Evolutionary conservation across 2,113 vertebrate species (phyloP), one percentile per base, ranked within the genome.

Genomic region (Coracopsis vasa): DNA sequence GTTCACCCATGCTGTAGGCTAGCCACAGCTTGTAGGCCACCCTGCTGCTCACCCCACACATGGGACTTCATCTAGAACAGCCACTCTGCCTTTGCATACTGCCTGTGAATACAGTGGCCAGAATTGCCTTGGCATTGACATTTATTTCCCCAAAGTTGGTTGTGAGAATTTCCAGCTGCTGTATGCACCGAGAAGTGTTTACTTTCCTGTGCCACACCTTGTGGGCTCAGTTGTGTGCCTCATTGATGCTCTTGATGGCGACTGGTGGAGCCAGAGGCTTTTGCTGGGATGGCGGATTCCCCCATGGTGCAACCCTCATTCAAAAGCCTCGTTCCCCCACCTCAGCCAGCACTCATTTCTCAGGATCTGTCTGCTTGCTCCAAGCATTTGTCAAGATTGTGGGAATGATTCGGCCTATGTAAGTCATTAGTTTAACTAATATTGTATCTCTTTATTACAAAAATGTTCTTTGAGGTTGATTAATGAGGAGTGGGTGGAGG

Each of bases 341-440:
- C 31, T 56, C 1, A 2, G 62, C 45, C 50, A 78, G 31, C 0
- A 0, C 62, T 61, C 33, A 60, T 65, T 94, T 95, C 94, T 95
- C 94, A 95, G 81, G 94, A 73, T 17, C 56, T 35, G 61, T 81
- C 84, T 88, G 16, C 78, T 91, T n/a, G 41, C 90, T 91, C 47
- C 56, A 66, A 91, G 91, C 87, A 61, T 48, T 85, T 0, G 0
- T 17, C 4, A 24, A 89, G 89, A 80, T 37, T 90, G 79, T 2
- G 1, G 81, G 73, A 90, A 62, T 13, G 73, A 78, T 91, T 95
- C 48, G 81, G 65, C 51, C 86, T 80, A 51, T 66, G 47, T 74
- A 95, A 95, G 91, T 93, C 87, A 94, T 96, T 95, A 95, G 87
- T 96, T 94, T 95, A 94, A 71, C 86, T 96, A 95, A 94, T 95